These are phyloP conservation scores for Anas georgica DNA, from an alignment of 2,797 vertebrate genomes.

Conservation along the genomic window DNA sequence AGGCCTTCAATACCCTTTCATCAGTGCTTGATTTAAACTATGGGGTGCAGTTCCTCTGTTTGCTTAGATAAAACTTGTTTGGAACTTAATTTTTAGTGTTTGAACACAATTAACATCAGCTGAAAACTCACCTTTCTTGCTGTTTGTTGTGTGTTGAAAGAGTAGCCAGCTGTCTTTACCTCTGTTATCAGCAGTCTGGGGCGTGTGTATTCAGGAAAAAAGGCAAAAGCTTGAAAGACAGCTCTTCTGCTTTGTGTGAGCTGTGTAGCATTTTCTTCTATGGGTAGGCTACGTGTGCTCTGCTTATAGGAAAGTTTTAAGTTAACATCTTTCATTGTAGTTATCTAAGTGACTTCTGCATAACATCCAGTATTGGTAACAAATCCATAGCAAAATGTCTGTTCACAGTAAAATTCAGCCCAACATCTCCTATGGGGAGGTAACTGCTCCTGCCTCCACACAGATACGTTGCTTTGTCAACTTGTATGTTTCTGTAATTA, in stretches of 20 bases:
- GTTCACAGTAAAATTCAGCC: not conserved
- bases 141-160: constrained; percentile 66
- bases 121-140: constrained; percentile 53
- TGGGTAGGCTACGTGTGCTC: constrained; percentile 32
- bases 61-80: constrained; percentile 60
- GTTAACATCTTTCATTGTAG: not conserved
- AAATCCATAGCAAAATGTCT: not conserved
- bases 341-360: not conserved
- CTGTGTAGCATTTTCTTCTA: constrained; percentile 22
- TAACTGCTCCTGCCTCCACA: not conserved
- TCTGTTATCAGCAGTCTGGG: not conserved
- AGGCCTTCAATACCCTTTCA: constrained; percentile 38
- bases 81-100: constrained; percentile 34
- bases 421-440: not conserved
- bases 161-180: constrained; percentile 71
- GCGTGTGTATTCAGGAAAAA: constrained; percentile 14
- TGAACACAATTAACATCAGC: constrained; percentile 55
- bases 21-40: constrained; percentile 45
- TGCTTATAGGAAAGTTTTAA: not conserved
- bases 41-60: constrained; percentile 48
- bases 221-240: not conserved
- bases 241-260: constrained; percentile 14
- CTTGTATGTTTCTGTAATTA: not conserved
- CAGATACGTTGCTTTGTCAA: not conserved
- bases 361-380: not conserved